Evolutionary conservation across 2,113 vertebrate genomes (phyloP).

Genomic region (Chamaea fasciata): DNA sequence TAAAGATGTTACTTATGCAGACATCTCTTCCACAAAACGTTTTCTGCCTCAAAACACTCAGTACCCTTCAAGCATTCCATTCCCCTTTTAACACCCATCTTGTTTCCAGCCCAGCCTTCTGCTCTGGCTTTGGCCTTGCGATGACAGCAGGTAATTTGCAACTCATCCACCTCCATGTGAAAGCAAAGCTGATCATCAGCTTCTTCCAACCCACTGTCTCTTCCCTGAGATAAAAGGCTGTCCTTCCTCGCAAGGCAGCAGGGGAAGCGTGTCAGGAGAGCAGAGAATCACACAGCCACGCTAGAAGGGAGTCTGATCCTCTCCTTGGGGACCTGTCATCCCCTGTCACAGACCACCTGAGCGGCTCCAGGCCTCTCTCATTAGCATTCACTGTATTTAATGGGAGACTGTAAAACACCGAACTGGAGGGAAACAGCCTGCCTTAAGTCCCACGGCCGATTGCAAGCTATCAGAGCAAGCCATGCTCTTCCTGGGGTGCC

Average conservation of each 20-base stretch:
- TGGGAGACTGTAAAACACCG: not conserved
- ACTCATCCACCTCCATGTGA: not conserved
- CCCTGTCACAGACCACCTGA: not conserved
- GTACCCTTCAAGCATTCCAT: not conserved
- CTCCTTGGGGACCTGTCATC: not conserved
- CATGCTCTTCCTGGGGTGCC: not conserved
- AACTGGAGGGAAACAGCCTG: not conserved
- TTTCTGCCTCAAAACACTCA: not conserved
- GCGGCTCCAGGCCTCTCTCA: not conserved
- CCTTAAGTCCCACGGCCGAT: not conserved
- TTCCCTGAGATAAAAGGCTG: not conserved
- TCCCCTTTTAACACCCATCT: not conserved
- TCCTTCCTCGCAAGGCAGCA: not conserved
- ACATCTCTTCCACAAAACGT: not conserved
- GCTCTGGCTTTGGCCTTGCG: not conserved
- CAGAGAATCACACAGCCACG: not conserved
- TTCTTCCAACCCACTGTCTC: not conserved
- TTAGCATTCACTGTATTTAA: not conserved
- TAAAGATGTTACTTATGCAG: not conserved
- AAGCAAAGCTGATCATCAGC: not conserved
- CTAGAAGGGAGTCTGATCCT: not conserved
- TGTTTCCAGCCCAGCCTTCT: not conserved
- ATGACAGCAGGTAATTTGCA: conserved; percentile 15
- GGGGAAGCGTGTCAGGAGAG: not conserved
- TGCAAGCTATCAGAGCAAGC: not conserved